phyloP scores from a whole-genome alignment of 2,888 invertebrate genomes.

The Drosophila pegasa region DNA sequence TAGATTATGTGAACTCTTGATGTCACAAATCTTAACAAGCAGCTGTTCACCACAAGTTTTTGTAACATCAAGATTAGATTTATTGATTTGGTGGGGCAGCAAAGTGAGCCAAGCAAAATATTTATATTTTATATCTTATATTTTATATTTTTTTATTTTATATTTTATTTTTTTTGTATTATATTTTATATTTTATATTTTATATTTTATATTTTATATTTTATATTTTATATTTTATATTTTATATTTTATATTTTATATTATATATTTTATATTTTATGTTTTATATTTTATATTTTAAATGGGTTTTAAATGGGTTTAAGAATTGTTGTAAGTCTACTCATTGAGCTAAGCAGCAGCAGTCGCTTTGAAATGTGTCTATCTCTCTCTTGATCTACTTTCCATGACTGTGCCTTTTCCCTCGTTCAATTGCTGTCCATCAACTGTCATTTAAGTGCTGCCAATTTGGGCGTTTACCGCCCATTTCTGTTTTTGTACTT shows the following conservation, averaged over 20 bases:
- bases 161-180: not conserved
- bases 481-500: constrained; percentile 42
- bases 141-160: too few species aligned
- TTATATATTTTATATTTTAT: not conserved
- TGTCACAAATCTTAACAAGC: not conserved
- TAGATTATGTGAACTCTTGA: constrained; percentile 28
- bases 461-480: constrained; percentile 39
- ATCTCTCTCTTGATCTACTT: constrained; percentile 37
- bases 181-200: not conserved
- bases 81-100: not conserved
- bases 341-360: not conserved
- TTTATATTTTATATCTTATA: not conserved
- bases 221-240: not conserved
- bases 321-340: too few species aligned
- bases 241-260: not conserved
- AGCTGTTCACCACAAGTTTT: not conserved
- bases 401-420: constrained; percentile 36
- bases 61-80: not conserved
- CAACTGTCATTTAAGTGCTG: constrained; percentile 52
- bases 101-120: too few species aligned
- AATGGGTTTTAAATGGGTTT: too few species aligned
- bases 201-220: not conserved
- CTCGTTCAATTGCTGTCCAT: constrained; percentile 50
- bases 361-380: not conserved
- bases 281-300: not conserved